phyloP scores from a whole-genome alignment of 2,797 vertebrate species.

The Apogon talboti region DNA sequence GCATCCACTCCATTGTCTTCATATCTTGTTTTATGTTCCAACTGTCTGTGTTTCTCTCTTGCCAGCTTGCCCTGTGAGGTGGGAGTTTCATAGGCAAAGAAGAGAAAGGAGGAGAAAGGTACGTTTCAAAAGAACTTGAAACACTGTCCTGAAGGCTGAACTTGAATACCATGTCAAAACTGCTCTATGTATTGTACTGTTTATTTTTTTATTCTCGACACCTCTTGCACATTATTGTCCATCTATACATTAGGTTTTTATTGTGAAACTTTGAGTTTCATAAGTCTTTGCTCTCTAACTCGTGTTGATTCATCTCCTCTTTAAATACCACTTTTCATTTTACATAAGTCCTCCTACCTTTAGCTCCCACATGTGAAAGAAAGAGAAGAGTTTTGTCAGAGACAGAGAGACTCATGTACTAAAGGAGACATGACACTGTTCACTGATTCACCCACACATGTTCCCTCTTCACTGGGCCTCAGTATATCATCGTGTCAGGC shows the following conservation, averaged over 20 bases:
- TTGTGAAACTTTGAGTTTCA: background rate
- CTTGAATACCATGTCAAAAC: slow-evolving; percentile 6
- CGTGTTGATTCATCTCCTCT: background rate
- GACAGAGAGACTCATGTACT: background rate
- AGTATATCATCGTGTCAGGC: background rate
- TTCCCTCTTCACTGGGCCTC: background rate
- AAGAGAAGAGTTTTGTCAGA: slow-evolving; percentile 5
- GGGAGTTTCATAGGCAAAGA: slow-evolving; percentile 31
- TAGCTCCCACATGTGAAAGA: slow-evolving; percentile 15
- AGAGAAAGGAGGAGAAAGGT: background rate
- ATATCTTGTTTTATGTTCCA: slow-evolving; percentile 12
- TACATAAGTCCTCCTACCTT: slow-evolving; percentile 12
- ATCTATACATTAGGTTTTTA: background rate
- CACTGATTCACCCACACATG: background rate
- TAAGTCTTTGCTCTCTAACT: slow-evolving; percentile 12
- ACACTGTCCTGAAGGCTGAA: background rate
- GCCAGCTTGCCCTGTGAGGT: slow-evolving; percentile 30
- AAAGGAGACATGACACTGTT: slow-evolving; percentile 1
- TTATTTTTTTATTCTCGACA: background rate
- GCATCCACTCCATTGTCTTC: slow-evolving; percentile 20
- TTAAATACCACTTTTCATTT: slow-evolving; percentile 2
- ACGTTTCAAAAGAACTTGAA: background rate
- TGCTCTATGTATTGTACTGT: slow-evolving; percentile 4
- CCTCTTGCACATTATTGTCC: background rate
- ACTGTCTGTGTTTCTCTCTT: slow-evolving; percentile 6